These are phyloP conservation scores for Ladona fulva DNA, from an alignment of 1,140 invertebrate genomes.

Conservation along the genomic window DNA sequence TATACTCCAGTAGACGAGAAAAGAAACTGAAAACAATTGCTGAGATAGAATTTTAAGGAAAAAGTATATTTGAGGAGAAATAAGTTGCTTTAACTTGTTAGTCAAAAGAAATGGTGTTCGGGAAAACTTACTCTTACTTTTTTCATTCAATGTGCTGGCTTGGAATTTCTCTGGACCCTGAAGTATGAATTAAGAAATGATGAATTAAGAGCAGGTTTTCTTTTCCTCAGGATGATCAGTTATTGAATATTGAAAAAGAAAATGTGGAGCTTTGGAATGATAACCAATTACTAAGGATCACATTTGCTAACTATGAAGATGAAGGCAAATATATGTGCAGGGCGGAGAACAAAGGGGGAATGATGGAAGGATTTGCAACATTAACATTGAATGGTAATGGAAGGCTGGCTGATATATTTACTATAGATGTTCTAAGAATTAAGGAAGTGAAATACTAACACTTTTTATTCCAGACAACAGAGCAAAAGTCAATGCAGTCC, in stretches of 20 bases:
- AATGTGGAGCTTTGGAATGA: not conserved
- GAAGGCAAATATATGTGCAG: conserved; percentile 35
- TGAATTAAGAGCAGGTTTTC: no score
- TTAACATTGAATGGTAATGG: conserved; percentile 38
- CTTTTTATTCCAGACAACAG: conserved; percentile 20
- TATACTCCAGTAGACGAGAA: no score
- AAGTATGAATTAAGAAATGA: no score
- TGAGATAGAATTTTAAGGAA: no score
- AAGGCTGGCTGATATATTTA: conserved; percentile 32
- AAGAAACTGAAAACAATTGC: no score
- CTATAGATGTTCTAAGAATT: conserved; percentile 24
- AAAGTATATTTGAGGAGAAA: no score
- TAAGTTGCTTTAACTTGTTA: no score
- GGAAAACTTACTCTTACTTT: no score
- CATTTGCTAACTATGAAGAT: conserved; percentile 24
- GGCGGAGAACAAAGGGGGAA: conserved; percentile 34
- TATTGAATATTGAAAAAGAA: not conserved
- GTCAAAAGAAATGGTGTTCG: no score
- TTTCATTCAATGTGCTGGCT: no score
- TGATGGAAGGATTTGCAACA: conserved; percentile 26
- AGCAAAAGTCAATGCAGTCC: conserved; percentile 21
- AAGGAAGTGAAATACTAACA: conserved; percentile 26
- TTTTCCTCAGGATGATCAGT: not conserved
- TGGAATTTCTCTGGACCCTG: no score
- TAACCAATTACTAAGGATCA: not conserved